Base-by-base conservation (phyloP, 64 coral and sea anemone genomes). In the Catalaphyllia jardinei region DNA sequence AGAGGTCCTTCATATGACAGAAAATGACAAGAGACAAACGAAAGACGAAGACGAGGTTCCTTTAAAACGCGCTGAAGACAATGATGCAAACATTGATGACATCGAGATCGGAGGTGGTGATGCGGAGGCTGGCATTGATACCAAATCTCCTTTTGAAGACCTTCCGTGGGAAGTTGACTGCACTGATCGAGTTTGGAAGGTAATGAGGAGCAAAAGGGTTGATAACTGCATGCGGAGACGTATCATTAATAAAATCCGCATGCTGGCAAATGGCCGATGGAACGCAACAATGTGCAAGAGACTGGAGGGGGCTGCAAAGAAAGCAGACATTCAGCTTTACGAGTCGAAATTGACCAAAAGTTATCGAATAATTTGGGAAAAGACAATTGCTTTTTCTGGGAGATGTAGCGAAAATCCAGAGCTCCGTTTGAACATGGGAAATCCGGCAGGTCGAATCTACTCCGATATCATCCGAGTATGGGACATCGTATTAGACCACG, bases 391-490 rank as follows among this genome's bases (percentile, higher is more conserved):
- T 15, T 93, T 93, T 76, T 93, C 91, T 61, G 35, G 76, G 22
- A 80, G 91, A 73, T 88, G 86, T 22, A 93, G 85, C 42, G 80
- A 93, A 25, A 55, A 74, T 2, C 91, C 86, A 14, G 67, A 79
- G 42, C n/a, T 82, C 38, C 74, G 90, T 69, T 30, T 92, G 15
- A 49, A 77, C 74, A 73, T 19, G 28, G 83, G 39, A 31, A 91
- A 30, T 72, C 25, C 62, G 0, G 39, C 22, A 15, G 95, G 95
- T 88, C 79, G 73, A 24, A 83, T 98, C 12, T 98, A 98, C 73
- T 92, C 92, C 14, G 95, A 98, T 29, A 98, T 98, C 39, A 98
- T 98, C 83, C 92, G 95, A 54, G 95, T 98, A 14, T 98, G 95
- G 95, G 93, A 94, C 55, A 94, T 98, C 51, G 95, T 89, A 30